These are phyloP conservation scores for Lysiphlebus fabarum DNA, from an alignment of 1,140 invertebrate genomes.

Conservation along the genomic window DNA sequence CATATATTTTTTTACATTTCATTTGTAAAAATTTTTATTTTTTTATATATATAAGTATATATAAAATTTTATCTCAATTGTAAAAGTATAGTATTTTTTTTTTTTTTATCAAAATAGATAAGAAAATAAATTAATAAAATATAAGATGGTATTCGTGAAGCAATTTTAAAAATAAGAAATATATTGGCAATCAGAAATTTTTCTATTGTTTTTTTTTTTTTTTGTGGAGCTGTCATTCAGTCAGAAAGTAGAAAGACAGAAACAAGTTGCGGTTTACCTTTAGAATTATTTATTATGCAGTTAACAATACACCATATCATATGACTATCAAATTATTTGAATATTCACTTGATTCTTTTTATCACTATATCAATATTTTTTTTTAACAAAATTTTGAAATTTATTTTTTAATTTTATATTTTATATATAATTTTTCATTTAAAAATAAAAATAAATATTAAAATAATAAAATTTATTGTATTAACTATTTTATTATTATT, in stretches of 20 bases:
- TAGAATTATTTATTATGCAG: constrained; percentile 53
- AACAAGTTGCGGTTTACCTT: constrained; percentile 49
- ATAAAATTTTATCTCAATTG: too few species aligned
- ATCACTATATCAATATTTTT: constrained; percentile 5
- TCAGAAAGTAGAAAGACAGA: constrained; percentile 49
- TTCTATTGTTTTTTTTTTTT: constrained; percentile 37
- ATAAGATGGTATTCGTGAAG: background rate
- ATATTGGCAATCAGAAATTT: constrained; percentile 49
- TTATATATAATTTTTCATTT: too few species aligned
- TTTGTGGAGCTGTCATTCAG: constrained; percentile 47
- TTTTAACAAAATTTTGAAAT: constrained; percentile 11
- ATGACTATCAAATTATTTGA: constrained; percentile 36
- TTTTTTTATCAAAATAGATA: background rate
- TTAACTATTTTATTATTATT: background rate
- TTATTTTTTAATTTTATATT: background rate
- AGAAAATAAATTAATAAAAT: background rate
- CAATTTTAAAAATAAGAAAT: constrained; percentile 33
- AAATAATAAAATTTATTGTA: background rate
- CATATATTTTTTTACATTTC: constrained; percentile 35
- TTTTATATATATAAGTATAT: too few species aligned
- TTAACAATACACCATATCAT: constrained; percentile 51
- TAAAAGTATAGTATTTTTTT: too few species aligned
- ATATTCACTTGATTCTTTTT: constrained; percentile 21
- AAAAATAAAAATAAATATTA: too few species aligned
- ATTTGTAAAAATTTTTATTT: too few species aligned